Base-by-base conservation (phyloP, 2,797 vertebrate species). In the Trachurus trachurus region DNA sequence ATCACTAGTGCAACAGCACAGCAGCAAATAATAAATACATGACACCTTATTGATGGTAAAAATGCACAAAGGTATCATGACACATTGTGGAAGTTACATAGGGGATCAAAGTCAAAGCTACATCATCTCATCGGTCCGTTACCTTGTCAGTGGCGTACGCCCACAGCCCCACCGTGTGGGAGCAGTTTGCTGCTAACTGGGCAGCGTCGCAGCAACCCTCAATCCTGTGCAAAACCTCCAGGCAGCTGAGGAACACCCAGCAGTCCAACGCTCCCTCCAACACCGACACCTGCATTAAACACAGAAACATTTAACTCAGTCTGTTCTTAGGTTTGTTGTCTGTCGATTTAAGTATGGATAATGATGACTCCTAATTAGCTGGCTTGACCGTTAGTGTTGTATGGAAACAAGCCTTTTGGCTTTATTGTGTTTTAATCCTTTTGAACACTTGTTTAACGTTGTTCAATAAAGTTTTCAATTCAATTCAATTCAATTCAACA, bases 71-170 rank as follows among this genome's bases (percentile, higher is more conserved):
- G 7, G 6, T 47, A 47, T 12, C 21, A 31, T n/a, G 17, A 73
- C 37, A 64, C 17, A 58, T 13, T 3, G 3, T 12, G 3, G 11
- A 61, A 1, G 31, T 74, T 11, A 54, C 0, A 71, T 1, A 52
- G 26, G 21, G 7, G 11, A 60, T 42, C 9, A 16, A 59, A 59
- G 15, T 2, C 12, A 40, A 54, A 60, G 49, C 42, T 10, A 15
- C 39, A 26, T 9, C 3, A 56, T 13, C 21, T 2, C 19, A 19
- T 21, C 6, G 10, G 9, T 62, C 5, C 0, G 17, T 62, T 80
- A 99, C 98, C 97, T 99, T 99, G 83, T 98, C 98, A 0, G 97
- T 98, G 16, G 98, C 97, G 0, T 99, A 99, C 44, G 96, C 97
- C 98, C 98, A 99, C 15, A 99, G 92, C 1, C 98, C 98, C 63